Conservation (phyloP, 2,113 vertebrate species). For the Psammodynastes pulverulentus region DNA sequence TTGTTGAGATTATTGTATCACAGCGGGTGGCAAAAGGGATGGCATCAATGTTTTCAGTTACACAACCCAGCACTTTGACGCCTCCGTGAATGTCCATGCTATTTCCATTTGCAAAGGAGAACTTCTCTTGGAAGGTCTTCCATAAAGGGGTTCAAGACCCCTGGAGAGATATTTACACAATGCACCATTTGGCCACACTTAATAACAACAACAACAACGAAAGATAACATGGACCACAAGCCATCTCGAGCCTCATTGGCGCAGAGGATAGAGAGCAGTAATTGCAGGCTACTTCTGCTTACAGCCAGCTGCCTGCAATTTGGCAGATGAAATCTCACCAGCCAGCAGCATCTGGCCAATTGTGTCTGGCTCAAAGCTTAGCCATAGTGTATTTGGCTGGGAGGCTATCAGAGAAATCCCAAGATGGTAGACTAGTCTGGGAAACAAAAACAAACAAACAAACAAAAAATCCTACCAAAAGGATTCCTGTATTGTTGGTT, state of each 20-base stretch:
- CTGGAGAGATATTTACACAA: background rate
- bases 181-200: background rate
- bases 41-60: background rate
- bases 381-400: no score
- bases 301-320: no score
- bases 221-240: background rate
- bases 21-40: background rate
- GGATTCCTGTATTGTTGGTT: background rate
- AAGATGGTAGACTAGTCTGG: no score
- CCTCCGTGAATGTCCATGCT: background rate
- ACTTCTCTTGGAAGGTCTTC: background rate
- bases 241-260: no score
- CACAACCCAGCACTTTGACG: background rate
- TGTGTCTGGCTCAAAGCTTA: background rate
- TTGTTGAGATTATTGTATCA: background rate
- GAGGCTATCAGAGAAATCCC: no score
- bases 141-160: background rate
- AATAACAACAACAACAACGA: background rate
- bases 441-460: no score
- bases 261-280: no score
- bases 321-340: no score
- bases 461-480: background rate
- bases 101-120: background rate
- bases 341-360: background rate
- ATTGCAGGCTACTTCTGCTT: no score